These are phyloP conservation scores for Tiliqua scincoides DNA, from an alignment of 2,113 vertebrate species.

Conservation along the genomic window DNA sequence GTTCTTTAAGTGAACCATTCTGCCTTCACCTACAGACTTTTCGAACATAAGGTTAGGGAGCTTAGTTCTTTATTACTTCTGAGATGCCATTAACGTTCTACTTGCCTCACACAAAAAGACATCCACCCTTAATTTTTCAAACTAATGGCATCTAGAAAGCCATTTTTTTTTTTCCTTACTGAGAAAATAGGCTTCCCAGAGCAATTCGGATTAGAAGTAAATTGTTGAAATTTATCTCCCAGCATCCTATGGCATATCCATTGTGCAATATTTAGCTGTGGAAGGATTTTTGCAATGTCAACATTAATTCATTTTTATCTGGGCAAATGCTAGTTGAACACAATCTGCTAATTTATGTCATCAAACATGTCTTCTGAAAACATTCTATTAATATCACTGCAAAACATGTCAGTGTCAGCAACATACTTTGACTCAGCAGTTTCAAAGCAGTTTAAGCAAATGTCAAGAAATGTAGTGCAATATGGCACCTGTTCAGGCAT, in stretches of 20 bases:
- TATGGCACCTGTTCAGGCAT: not conserved
- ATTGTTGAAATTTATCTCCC: conserved; percentile 12
- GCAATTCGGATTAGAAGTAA: conserved; percentile 24
- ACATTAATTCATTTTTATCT: not conserved
- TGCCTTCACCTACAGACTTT: conserved; percentile 3
- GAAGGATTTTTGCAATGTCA: conserved; percentile 14
- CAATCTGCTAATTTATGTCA: not conserved
- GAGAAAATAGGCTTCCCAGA: conserved; percentile 38
- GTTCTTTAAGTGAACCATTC: conserved; percentile 7
- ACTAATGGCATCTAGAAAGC: conserved; percentile 28
- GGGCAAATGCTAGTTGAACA: not conserved
- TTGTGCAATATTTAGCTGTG: not conserved
- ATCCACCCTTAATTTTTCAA: conserved; percentile 44
- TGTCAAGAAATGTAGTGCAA: not conserved
- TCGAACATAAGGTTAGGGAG: conserved; percentile 9
- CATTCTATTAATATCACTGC: not conserved
- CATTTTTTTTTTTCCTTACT: conserved; percentile 33
- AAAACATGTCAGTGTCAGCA: not conserved
- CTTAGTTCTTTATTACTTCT: conserved; percentile 28
- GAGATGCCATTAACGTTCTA: conserved; percentile 4
- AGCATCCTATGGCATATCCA: not conserved
- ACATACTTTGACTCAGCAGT: not conserved
- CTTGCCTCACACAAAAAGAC: conserved; percentile 35
- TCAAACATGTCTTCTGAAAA: not conserved
- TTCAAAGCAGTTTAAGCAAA: not conserved